These are phyloP conservation scores for Chorisops tibialis DNA, from an alignment of 2,888 invertebrate species.

Conservation along the genomic window DNA sequence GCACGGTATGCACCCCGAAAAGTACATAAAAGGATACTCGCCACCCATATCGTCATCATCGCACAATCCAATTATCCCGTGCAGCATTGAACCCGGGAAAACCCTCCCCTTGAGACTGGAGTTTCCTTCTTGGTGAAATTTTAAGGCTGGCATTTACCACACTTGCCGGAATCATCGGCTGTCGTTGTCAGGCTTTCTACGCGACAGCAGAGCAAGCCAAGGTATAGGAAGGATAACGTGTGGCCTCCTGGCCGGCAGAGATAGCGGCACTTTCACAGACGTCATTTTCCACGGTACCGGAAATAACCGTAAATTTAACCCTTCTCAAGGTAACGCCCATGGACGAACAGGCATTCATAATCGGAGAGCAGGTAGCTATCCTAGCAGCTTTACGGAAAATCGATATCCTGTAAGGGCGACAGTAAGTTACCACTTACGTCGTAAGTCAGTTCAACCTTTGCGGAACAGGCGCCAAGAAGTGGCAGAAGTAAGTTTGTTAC, in stretches of 20 bases:
- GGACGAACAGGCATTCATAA: slow-evolving; percentile 48
- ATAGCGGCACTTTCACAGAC: no score
- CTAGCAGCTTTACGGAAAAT: background rate
- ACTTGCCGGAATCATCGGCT: no score
- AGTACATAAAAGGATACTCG: background rate
- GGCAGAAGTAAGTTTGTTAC: slow-evolving; percentile 38
- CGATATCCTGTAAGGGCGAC: slow-evolving; percentile 31
- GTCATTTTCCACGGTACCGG: background rate
- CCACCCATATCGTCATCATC: no score
- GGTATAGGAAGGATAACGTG: slow-evolving; percentile 8
- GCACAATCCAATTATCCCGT: background rate
- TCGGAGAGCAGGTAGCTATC: background rate
- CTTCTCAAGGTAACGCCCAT: slow-evolving; percentile 55
- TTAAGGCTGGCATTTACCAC: background rate
- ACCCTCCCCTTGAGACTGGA: background rate
- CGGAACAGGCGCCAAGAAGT: slow-evolving; percentile 43
- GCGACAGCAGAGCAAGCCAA: background rate
- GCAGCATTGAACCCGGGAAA: background rate
- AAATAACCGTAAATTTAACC: slow-evolving; percentile 26
- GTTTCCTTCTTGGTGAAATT: background rate
- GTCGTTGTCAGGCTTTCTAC: no score
- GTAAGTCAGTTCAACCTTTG: slow-evolving; percentile 53
- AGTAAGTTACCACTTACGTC: slow-evolving; percentile 49
- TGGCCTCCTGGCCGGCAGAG: background rate
- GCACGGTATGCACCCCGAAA: no score